Base-by-base conservation (phyloP, 35 echinoderm and acorn worm genomes). In the Strongylocentrotus purpuratus region DNA sequence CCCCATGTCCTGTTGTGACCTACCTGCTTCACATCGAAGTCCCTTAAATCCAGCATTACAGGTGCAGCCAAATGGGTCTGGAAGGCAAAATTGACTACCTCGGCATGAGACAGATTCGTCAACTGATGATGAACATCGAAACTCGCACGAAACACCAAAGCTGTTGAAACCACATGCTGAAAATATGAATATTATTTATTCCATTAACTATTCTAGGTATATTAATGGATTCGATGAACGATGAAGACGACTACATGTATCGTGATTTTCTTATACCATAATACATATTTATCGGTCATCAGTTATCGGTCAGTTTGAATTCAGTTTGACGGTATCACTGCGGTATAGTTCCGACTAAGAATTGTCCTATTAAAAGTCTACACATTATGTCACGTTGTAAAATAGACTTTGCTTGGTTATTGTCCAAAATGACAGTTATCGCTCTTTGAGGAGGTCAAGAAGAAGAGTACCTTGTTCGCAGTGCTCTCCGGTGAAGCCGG, bases 61-160 rank as follows among this genome's bases (percentile, higher is more conserved):
- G 14, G 95, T 65, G 91, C 97, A 98, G 45, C 97, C 97, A 50
- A 96, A 98, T 48, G 97, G 97, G 58, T 98, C 95, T 48, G 97
- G 97, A 25, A 98, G 92, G 33, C 97, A 98, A 45, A 98, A 96
- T 25, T 94, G 97, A 55, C 33, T 95, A 10, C 94, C 94, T 32
- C 33, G 85, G 86, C 97, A 98, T 15, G 50, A 47, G 33, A 58
- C 33, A 47, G 91, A 46, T 58, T 46, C 91, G 46, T 93, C 91
- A 11, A 31, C 46, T 47, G 91, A 93, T 46, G 91, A 47, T 33
- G 91, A 55, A n/a, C 91, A 93, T 58, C 11, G 45, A 31, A n/a
- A 93, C 28, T 93, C 91, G 11, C 91, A 93, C 17, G 48, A 93
- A 58, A 31, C n/a, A 4, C 91, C 91, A 58, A 93, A 93, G 15